Percentiles rank a stretch among this genome's conserved stretches.
phyloP scores from a whole-genome alignment of 2,113 vertebrate genomes.

The Heterochromis multidens region DNA sequence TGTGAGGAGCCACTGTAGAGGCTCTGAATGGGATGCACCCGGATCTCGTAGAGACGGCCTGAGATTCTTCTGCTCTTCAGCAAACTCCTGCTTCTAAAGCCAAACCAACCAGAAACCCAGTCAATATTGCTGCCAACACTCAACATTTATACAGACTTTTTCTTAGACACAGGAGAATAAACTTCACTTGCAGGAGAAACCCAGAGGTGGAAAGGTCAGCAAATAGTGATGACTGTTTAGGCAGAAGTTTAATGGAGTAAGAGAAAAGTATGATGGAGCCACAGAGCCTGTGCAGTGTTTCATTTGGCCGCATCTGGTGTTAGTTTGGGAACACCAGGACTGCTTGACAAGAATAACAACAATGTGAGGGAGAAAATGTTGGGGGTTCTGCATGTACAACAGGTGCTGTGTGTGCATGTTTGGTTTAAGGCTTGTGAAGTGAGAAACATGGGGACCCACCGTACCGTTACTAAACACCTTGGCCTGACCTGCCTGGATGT shows the following conservation, averaged over 20 bases:
- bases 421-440: not conserved
- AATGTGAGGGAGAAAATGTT: conserved; percentile 14
- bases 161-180: not conserved
- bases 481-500: not conserved
- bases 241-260: not conserved
- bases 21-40: conserved; percentile 78
- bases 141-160: not conserved
- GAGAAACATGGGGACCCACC: not conserved
- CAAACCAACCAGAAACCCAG: not conserved
- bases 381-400: not conserved
- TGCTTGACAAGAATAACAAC: conserved; percentile 40
- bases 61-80: conserved; percentile 90
- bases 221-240: not conserved
- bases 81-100: conserved; percentile 86
- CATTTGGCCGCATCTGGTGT: conserved; percentile 36
- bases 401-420: not conserved
- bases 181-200: not conserved
- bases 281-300: conserved; percentile 35
- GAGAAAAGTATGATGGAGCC: not conserved
- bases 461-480: not conserved
- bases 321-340: conserved; percentile 11
- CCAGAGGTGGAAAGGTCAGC: not conserved
- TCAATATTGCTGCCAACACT: not conserved
- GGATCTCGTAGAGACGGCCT: conserved; percentile 85
- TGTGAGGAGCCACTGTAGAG: conserved; percentile 61